A percentile compares a stretch with the other conserved stretches of the same genome.
Evolutionary conservation across 1,140 invertebrate species (phyloP).

Genomic region (Harpegnathos saltator): DNA sequence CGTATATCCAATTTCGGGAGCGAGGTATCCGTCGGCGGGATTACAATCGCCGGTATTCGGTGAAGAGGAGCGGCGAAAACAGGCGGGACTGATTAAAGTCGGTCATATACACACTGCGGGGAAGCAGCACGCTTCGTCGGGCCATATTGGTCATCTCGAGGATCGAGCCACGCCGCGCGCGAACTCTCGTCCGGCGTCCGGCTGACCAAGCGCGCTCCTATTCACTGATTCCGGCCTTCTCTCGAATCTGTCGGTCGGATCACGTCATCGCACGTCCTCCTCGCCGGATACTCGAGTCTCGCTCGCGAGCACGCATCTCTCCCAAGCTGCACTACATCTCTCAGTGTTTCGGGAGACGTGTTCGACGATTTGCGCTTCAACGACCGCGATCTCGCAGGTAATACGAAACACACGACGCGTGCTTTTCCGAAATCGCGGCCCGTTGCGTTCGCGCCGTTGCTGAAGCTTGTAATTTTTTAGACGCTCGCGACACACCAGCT

Average conservation of each 20-base stretch:
- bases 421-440: no score
- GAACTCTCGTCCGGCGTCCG: constrained; percentile 9
- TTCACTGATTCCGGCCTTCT: constrained; percentile 33
- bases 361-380: not conserved
- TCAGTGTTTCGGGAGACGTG: not conserved
- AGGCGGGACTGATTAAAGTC: constrained; percentile 41
- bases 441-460: no score
- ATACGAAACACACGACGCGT: no score
- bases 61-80: constrained; percentile 36
- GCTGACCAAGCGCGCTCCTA: constrained; percentile 22
- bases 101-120: constrained; percentile 14
- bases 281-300: constrained; percentile 25
- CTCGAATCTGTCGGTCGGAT: constrained; percentile 6
- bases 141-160: constrained; percentile 16
- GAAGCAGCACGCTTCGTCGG: not conserved
- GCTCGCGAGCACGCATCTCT: constrained; percentile 9
- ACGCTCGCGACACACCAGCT: not conserved
- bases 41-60: constrained; percentile 44
- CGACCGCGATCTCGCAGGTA: no score
- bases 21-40: constrained; percentile 23
- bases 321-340: no score
- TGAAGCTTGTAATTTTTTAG: not conserved
- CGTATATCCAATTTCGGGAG: constrained; percentile 53
- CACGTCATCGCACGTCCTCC: not conserved
- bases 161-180: not conserved